Conservation (phyloP, 2,113 vertebrate species). For the Trochalopteron elliotii region DNA sequence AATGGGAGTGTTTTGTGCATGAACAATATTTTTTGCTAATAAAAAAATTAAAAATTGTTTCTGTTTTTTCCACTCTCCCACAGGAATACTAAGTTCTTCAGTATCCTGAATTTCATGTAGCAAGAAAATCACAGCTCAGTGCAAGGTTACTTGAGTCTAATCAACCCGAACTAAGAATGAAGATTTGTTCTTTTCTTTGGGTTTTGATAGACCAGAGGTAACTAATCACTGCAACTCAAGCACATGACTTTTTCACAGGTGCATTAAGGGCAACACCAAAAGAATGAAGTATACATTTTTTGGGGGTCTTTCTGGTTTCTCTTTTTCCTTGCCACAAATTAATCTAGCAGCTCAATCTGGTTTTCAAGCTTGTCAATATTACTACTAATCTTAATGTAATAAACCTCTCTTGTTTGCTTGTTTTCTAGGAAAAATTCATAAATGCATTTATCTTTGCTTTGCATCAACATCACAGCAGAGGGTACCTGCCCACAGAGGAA, state of each 20-base stretch:
- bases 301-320: neutral
- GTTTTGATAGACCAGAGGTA: neutral
- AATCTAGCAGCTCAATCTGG: neutral
- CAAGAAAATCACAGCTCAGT: neutral
- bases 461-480: neutral
- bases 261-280: neutral
- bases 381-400: neutral
- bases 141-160: neutral
- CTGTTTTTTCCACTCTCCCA: neutral
- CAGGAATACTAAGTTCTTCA: neutral
- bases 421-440: neutral
- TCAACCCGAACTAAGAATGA: neutral
- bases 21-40: neutral
- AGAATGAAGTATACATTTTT: neutral
- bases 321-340: neutral
- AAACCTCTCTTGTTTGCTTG: accelerated
- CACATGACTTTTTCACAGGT: neutral
- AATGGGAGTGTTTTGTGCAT: neutral
- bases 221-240: neutral
- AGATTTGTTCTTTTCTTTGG: neutral
- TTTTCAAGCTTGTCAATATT: neutral
- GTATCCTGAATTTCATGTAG: neutral
- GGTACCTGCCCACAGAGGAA: neutral
- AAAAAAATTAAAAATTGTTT: neutral
- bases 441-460: neutral